phyloP scores from a whole-genome alignment of 1,140 invertebrate species.

The Hylaeus anthracinus region DNA sequence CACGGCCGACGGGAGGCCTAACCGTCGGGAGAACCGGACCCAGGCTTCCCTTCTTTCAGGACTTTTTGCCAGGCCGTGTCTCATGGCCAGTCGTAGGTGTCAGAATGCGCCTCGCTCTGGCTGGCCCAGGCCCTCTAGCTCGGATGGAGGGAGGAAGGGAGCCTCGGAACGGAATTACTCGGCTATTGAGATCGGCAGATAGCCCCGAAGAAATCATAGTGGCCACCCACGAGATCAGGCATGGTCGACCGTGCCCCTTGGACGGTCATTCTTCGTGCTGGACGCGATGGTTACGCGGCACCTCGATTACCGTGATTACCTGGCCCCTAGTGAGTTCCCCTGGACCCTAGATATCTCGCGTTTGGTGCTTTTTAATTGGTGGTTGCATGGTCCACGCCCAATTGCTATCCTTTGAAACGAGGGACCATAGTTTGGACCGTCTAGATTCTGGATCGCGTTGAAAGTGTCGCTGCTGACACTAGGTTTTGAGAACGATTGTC shows the following conservation, averaged over 20 bases:
- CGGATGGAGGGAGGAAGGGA: constrained; percentile 33
- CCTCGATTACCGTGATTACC: not conserved
- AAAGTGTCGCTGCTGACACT: no score
- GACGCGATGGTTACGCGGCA: not conserved
- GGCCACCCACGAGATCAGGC: constrained; percentile 76
- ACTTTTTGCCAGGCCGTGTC: constrained; percentile 62
- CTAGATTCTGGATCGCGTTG: not conserved
- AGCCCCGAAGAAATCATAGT: constrained; percentile 78
- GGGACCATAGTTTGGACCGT: not conserved
- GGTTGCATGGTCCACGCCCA: not conserved
- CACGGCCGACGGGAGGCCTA: constrained; percentile 77
- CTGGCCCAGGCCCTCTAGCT: constrained; percentile 36
- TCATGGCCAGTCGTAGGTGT: constrained; percentile 76
- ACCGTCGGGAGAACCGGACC: constrained; percentile 68
- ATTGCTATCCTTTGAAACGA: not conserved
- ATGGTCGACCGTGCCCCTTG: constrained; percentile 37
- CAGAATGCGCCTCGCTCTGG: constrained; percentile 73
- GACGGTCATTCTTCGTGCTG: constrained; percentile 17
- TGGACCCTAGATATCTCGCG: not conserved
- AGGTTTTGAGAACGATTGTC: no score
- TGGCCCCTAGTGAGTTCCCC: not conserved
- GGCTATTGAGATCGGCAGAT: constrained; percentile 78
- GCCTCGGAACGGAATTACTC: constrained; percentile 75
- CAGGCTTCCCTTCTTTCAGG: constrained; percentile 55
- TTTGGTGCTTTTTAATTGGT: not conserved